Evolutionary conservation across 2,113 vertebrate species (phyloP), one percentile per base, ranked within the genome.

Genomic region (Gallinago media): DNA sequence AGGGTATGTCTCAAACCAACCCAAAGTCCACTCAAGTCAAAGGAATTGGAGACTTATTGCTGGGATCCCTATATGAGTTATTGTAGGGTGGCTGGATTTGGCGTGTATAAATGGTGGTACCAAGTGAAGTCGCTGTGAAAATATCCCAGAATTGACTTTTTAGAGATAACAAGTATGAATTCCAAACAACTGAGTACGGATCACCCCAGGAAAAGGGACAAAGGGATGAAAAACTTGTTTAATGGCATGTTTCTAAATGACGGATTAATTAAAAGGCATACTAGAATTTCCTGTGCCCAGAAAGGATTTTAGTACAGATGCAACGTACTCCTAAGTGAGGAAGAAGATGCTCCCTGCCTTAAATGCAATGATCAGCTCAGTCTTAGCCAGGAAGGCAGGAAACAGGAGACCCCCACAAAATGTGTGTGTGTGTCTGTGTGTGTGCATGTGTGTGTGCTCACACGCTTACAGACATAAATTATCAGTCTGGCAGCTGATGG

Each of bases 401-500:
- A 74, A 88, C 8, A 47, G 3, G 59, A 72, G 76, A 81, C 56
- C 21, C 75, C 26, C 88, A 52, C 36, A 86, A 92, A 92, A 72
- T 36, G 36, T 36, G 36, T 38, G 11, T 38, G 38, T 29, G 32
- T 11, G 8, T n/a, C n/a, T 58, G n/a, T 31, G 44, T 63, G 79
- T 3, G 7, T 32, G 54, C 50, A 56, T 26, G 38, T 65, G 34
- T 76, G 26, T 91, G 68, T 44, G 61, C 80, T 95, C 65, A 77
- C 56, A 95, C 78, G 26, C 66, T 71, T 50, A 72, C 42, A 91
- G 68, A 85, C 78, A 70, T 56, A 95, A 95, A 93, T 93, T 77
- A 89, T 44, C 42, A 93, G 54, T 61, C 88, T 85, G 87, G 89
- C 82, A 95, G 86, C 72, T 94, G 94, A 92, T 58, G 36, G 32